Evolutionary conservation across 2,888 invertebrate genomes (phyloP).

Genomic region (Schizotus pectinicornis): DNA sequence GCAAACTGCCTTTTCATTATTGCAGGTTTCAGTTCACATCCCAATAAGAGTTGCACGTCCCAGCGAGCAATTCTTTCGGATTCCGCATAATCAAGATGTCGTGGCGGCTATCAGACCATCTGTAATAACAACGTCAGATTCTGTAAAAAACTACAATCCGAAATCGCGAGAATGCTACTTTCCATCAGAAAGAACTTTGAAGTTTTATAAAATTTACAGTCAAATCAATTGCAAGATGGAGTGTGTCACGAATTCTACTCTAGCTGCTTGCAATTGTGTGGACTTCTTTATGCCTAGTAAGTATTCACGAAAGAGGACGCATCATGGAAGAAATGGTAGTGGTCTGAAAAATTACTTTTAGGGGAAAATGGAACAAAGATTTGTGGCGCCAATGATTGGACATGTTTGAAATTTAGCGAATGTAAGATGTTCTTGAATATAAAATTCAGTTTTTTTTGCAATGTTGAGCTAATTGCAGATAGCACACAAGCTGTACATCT

Average conservation of each 20-base stretch:
- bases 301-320: conserved; percentile 19
- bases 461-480: no score
- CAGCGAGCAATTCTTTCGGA: conserved; percentile 71
- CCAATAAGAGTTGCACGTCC: conserved; percentile 71
- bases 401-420: conserved; percentile 61
- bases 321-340: no score
- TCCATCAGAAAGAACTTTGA: conserved; percentile 66
- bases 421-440: conserved; percentile 32
- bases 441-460: conserved; percentile 4
- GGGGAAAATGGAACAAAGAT: conserved; percentile 62
- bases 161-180: conserved; percentile 71
- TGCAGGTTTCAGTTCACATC: conserved; percentile 69
- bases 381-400: conserved; percentile 63
- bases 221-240: conserved; percentile 75
- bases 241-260: conserved; percentile 71
- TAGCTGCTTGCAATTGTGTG: conserved; percentile 53
- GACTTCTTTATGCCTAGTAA: conserved; percentile 70
- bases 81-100: conserved; percentile 72
- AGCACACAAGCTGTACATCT: conserved; percentile 31
- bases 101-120: conserved; percentile 72
- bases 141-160: conserved; percentile 67
- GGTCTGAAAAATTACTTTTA: conserved; percentile 42
- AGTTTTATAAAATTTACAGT: conserved; percentile 71
- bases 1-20: no score
- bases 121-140: conserved; percentile 73